Conservation (phyloP, 2,888 invertebrate species). For the Temnothorax rugatulus region DNA sequence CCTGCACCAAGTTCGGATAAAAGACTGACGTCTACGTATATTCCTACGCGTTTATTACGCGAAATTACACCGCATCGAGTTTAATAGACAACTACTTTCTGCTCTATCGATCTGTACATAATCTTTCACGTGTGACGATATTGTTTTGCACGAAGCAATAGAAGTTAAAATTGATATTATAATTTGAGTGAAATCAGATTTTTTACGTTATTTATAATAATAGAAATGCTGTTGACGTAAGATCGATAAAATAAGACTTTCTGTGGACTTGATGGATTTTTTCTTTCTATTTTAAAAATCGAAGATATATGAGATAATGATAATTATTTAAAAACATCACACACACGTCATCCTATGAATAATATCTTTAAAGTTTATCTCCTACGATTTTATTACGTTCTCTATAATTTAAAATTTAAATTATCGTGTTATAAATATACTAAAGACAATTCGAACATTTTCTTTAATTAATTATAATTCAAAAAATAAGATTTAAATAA, state of each 20-base stretch:
- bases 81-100: constrained; percentile 18
- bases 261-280: neutral
- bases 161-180: neutral
- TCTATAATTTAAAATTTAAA: neutral
- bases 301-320: neutral
- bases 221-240: neutral
- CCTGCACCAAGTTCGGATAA: neutral
- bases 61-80: constrained; percentile 17
- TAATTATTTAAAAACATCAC: neutral
- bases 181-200: neutral
- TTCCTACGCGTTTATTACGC: neutral
- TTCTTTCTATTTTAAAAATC: neutral
- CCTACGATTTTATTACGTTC: neutral
- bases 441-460: neutral
- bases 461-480: neutral
- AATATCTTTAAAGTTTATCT: neutral
- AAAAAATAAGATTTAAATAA: neutral
- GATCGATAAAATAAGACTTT: neutral
- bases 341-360: neutral
- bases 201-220: neutral
- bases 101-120: neutral
- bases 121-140: constrained; percentile 1
- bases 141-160: neutral
- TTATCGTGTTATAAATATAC: neutral
- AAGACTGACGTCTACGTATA: neutral